Evolutionary conservation across 2,797 vertebrate genomes (phyloP).

Genomic region (Limnodromus scolopaceus): DNA sequence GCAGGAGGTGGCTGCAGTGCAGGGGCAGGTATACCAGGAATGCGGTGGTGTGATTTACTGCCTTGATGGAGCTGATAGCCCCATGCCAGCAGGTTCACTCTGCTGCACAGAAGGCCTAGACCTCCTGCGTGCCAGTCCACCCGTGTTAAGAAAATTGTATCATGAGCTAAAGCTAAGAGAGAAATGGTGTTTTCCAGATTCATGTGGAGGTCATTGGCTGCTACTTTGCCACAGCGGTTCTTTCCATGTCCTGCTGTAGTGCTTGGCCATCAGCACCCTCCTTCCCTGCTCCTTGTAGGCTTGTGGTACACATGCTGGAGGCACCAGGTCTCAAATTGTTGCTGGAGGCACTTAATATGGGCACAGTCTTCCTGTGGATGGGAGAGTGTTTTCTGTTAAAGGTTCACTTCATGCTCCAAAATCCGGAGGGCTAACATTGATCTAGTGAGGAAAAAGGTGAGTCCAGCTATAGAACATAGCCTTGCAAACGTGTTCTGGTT

Average conservation of each 20-base stretch:
- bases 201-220: fast-evolving
- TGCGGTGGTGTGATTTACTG: background rate
- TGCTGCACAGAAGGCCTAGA: background rate
- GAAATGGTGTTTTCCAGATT: background rate
- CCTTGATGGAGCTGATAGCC: background rate
- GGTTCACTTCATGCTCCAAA: background rate
- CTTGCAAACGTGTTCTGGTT: background rate
- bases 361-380: background rate
- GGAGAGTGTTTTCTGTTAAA: background rate
- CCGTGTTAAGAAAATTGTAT: background rate
- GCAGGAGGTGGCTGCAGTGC: background rate
- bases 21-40: background rate
- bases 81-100: background rate
- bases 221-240: background rate
- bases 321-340: background rate
- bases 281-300: background rate
- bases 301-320: fast-evolving
- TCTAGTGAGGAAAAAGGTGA: background rate
- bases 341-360: background rate
- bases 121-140: background rate
- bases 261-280: background rate
- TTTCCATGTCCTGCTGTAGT: background rate
- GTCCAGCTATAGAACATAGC: fast-evolving
- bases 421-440: background rate
- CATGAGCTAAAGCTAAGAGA: background rate